Base-by-base conservation (phyloP, 2,888 invertebrate genomes). In the Thymelicus sylvestris region DNA sequence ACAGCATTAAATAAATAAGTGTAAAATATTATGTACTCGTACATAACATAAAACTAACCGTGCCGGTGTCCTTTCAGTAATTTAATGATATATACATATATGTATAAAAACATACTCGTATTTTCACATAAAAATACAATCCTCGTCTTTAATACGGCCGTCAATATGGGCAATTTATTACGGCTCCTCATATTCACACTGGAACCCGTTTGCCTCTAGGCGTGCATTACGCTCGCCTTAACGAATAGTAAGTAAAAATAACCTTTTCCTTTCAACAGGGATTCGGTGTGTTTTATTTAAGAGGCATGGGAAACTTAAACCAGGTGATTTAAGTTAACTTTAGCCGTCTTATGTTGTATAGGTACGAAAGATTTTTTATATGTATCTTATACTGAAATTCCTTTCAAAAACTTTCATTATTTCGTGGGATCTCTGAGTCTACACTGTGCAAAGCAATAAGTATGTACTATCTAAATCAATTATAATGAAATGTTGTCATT, bases 161-260 rank as follows among this genome's bases (percentile, higher is more conserved):
- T 68, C 63, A 63, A 57, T 63, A 63, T 47, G 57, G 63, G 63
- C 47, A 63, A 68, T 68, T 68, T 68, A 68, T 68, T 57, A 63
- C 68, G 57, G 47, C 38, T 38, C 57, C 63, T 69, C 57, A 69
- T 69, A 69, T 69, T 69, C 63, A 44, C 38, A 15, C 44, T 48
- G 44, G 68, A 63, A 13, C 31, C 63, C 57, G 63, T 59, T 64
- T 69, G 55, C 47, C 63, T 57, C 39, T 12, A 69, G 63, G 62
- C 63, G 47, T 59, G 64, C 57, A 64, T 69, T 64, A 69, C 44
- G 50, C 19, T 48, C 47, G 63, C 63, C 48, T 69, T 63, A 69
- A 64, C 63, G 64, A 69, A 69, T 64, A 38, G 38, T 48, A 39
- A 64, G 69, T 64, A 69, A 69, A 64, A 63, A 10, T 38, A 68